phyloP scores from a whole-genome alignment of 2,888 invertebrate genomes.

The Pachymerium ferrugineum region DNA sequence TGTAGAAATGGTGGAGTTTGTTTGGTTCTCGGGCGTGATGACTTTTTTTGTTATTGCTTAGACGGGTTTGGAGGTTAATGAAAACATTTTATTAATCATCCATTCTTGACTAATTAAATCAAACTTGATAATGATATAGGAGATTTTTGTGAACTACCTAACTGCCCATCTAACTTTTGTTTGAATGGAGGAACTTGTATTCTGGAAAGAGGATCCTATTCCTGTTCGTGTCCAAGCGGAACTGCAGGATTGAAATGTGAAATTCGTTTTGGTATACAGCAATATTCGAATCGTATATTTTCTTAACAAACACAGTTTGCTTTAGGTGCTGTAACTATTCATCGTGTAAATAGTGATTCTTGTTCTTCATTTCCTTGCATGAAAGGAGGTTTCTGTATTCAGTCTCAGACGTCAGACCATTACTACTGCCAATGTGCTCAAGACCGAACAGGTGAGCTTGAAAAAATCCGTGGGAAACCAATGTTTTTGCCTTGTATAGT shows the following conservation, averaged over 20 bases:
- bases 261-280: neutral
- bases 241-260: neutral
- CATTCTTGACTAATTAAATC: neutral
- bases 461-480: neutral
- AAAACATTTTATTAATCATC: neutral
- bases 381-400: neutral
- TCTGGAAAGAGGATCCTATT: neutral
- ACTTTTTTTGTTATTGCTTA: neutral
- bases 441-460: neutral
- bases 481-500: too few species aligned
- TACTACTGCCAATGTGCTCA: neutral
- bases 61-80: neutral
- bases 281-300: neutral
- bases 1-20: constrained; percentile 5
- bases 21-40: neutral
- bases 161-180: neutral
- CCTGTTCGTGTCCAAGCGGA: neutral
- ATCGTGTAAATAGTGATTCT: neutral
- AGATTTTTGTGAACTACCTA: neutral
- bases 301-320: neutral
- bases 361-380: neutral
- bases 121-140: neutral
- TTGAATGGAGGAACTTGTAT: neutral
- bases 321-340: neutral
- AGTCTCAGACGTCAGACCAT: neutral